Percentiles rank a stretch among this genome's conserved stretches.
Conservation (phyloP, 2,888 invertebrate species). For the Metellina segmentata region DNA sequence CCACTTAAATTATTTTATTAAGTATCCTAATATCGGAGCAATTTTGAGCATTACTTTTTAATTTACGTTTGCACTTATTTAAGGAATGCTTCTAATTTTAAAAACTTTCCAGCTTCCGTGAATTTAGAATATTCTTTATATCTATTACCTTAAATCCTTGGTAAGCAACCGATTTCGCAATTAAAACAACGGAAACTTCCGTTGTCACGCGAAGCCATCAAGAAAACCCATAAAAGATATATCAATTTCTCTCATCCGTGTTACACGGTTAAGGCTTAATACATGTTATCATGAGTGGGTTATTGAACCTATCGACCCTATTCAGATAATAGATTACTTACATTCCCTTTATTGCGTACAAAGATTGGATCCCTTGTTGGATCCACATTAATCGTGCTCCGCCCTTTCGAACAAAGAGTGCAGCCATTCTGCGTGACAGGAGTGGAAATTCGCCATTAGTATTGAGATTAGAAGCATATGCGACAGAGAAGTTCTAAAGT, state of each 20-base stretch:
- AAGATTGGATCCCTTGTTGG: constrained; percentile 25
- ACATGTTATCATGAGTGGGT: background rate
- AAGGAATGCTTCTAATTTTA: no score
- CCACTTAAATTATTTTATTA: no score
- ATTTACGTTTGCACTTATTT: no score
- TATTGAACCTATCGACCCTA: constrained; percentile 19
- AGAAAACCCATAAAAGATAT: background rate
- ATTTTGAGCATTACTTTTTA: no score
- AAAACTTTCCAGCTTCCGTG: no score
- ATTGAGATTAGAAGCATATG: constrained; percentile 5
- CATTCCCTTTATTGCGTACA: background rate
- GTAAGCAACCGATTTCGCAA: background rate
- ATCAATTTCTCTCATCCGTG: background rate
- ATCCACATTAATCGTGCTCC: constrained; percentile 22
- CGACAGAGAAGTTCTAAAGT: background rate
- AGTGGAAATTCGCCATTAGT: background rate
- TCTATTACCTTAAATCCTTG: no score
- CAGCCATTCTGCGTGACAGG: constrained; percentile 31
- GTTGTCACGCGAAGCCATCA: background rate
- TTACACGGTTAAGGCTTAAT: constrained; percentile 22
- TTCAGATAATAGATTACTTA: constrained; percentile 34
- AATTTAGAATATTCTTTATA: no score
- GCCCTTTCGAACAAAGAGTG: constrained; percentile 37
- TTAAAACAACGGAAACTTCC: background rate
- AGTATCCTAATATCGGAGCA: no score